Percentiles rank a stretch among this genome's conserved stretches.
Evolutionary conservation across 2,797 vertebrate genomes (phyloP).

Genomic region (Pseudochromis fuscus): DNA sequence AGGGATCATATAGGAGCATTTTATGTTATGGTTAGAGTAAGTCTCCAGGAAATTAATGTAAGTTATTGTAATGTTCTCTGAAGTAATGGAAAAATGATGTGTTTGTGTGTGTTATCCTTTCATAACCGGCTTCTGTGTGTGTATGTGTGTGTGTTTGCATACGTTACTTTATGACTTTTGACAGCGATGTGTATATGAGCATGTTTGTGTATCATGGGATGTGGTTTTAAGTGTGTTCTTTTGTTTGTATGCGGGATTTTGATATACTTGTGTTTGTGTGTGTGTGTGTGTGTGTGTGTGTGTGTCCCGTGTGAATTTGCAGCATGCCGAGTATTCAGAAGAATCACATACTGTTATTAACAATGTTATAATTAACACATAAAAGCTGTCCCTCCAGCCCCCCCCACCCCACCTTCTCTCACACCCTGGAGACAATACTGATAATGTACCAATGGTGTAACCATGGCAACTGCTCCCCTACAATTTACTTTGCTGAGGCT

Average conservation of each 20-base stretch:
- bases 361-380: slow-evolving; percentile 72
- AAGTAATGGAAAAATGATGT: too few species aligned
- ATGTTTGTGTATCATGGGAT: background rate
- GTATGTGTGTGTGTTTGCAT: background rate
- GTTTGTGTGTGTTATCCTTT: background rate
- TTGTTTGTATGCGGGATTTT: background rate
- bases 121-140: background rate
- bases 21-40: too few species aligned
- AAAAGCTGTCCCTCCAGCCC: slow-evolving; percentile 54
- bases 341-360: slow-evolving; percentile 74
- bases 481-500: slow-evolving; percentile 73
- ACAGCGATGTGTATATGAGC: background rate
- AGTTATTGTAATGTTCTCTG: too few species aligned
- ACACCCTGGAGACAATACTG: slow-evolving; percentile 59
- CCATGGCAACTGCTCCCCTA: slow-evolving; percentile 81
- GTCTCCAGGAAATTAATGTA: too few species aligned
- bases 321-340: slow-evolving; percentile 36
- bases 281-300: slow-evolving; percentile 1
- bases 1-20: too few species aligned
- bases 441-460: slow-evolving; percentile 69
- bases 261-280: too few species aligned
- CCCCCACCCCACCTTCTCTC: slow-evolving; percentile 25
- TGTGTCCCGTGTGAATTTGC: slow-evolving; percentile 39
- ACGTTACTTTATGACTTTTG: background rate
- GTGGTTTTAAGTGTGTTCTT: background rate